These are phyloP conservation scores for Arizona elegans DNA, from an alignment of 2,113 vertebrate genomes.

Conservation along the genomic window DNA sequence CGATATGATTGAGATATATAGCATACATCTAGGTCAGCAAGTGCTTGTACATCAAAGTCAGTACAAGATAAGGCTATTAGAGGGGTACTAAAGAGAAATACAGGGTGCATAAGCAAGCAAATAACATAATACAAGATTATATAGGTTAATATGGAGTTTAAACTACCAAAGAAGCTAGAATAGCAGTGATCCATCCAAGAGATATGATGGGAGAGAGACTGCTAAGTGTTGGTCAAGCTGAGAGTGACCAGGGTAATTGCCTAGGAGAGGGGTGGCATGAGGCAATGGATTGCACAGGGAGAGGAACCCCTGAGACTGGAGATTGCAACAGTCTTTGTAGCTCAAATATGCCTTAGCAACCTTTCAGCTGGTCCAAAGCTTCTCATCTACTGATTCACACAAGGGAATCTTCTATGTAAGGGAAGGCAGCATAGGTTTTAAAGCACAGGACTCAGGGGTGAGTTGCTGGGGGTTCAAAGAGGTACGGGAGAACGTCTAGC, in stretches of 20 bases:
- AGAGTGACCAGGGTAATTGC: background rate
- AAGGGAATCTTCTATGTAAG: background rate
- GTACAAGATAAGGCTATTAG: background rate
- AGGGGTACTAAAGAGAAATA: background rate
- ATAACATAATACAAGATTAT: background rate
- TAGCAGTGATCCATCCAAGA: background rate
- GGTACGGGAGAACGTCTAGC: too few species aligned
- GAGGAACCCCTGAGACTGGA: background rate
- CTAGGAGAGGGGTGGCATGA: background rate
- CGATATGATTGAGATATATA: background rate
- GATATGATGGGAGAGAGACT: background rate
- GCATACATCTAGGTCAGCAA: background rate
- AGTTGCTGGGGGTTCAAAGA: too few species aligned
- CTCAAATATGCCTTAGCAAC: background rate
- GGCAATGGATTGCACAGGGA: background rate
- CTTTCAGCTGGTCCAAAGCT: background rate
- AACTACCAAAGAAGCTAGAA: background rate
- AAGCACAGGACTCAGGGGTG: background rate
- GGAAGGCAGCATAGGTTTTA: background rate
- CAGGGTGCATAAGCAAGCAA: background rate
- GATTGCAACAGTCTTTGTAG: background rate
- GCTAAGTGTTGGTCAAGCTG: background rate
- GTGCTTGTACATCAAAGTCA: background rate
- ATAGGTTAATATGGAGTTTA: background rate
- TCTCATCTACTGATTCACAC: background rate